phyloP scores from a whole-genome alignment of 2,888 invertebrate genomes.

The Lepeophtheirus nordmannii region DNA sequence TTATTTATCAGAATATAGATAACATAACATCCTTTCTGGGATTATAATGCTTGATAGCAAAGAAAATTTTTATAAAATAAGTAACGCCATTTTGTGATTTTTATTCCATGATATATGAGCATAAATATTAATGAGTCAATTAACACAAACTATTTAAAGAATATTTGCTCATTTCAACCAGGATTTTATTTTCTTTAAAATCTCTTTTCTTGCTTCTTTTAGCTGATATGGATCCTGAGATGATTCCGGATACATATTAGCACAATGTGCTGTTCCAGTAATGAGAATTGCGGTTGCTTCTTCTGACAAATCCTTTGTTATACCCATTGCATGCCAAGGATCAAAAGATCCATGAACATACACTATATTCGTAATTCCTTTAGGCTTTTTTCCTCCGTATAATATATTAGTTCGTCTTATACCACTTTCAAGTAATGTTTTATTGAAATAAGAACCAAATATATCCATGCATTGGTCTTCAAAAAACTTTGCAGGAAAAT shows the following conservation, averaged over 20 bases:
- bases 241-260: conserved; percentile 70
- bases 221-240: conserved; percentile 51
- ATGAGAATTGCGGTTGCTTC: conserved; percentile 9
- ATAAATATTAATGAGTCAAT: too few relatives aligned
- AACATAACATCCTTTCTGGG: too few relatives aligned
- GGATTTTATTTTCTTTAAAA: conserved; percentile 43
- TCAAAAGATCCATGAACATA: conserved; percentile 37
- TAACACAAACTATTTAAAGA: too few relatives aligned
- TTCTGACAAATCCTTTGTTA: conserved; percentile 29
- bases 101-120: too few relatives aligned
- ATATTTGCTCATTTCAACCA: conserved; percentile 38
- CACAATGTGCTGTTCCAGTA: conserved; percentile 79
- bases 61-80: too few relatives aligned
- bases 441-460: conserved; percentile 56
- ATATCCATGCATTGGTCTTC: conserved; percentile 65
- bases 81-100: too few relatives aligned
- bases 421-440: conserved; percentile 44
- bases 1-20: too few relatives aligned
- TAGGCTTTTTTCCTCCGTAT: conserved; percentile 32
- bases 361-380: conserved; percentile 30
- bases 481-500: conserved; percentile 60
- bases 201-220: conserved; percentile 48
- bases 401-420: conserved; percentile 51
- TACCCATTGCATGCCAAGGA: conserved; percentile 41
- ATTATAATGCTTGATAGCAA: too few relatives aligned